Evolutionary conservation across 2,113 vertebrate species (phyloP), one percentile per base, ranked within the genome.

Genomic region (Onychostruthus taczanowskii): DNA sequence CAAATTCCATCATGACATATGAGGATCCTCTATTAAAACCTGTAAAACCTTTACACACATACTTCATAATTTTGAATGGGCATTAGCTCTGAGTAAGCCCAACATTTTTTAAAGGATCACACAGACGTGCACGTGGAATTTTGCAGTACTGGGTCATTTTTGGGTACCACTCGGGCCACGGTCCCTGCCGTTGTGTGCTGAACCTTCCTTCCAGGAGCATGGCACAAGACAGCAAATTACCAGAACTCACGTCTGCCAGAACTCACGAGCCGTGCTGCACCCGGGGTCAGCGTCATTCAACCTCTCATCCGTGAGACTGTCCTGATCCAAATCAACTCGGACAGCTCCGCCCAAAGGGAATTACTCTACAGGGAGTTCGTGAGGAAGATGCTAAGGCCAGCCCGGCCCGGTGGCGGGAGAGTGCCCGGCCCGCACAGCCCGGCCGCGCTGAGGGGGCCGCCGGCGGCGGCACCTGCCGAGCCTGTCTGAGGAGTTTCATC

Each of bases 401-500:
- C 30, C 27, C 14, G 15, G 12, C 2, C 19, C 3, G n/a, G 27
- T 3, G 27, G 30, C 39, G 13, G 47, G 47, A 21, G 8, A 56
- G 20, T 10, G 10, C 23, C 26, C 28, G 9, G 4, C 30, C 44
- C 21, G 30, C 83, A 10, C 16, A 5, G 6, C 19, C 35, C 39
- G 6, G 39, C 33, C 22, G 17, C 44, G 11, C 26, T 7, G 14
- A 47, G 46, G 20, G 30, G n/a, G 11, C n/a, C 18, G 35, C 68
- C 39, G 13, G n/a, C 3, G 17, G 62, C 8, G 77, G 68, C 81
- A 97, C 95, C 95, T 95, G 97, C 93, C 87, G 75, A 21, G 72
- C 89, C 67, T 21, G 37, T 30, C 70, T 1, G 13, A 11, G 30
- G 30, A 37, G 19, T 19, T 87, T 13, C 5, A 59, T 5, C 26